A percentile compares a stretch with the other conserved stretches of the same genome.
These are phyloP conservation scores for Erpobdella octoculata DNA, from an alignment of 2,888 invertebrate genomes.

Conservation along the genomic window DNA sequence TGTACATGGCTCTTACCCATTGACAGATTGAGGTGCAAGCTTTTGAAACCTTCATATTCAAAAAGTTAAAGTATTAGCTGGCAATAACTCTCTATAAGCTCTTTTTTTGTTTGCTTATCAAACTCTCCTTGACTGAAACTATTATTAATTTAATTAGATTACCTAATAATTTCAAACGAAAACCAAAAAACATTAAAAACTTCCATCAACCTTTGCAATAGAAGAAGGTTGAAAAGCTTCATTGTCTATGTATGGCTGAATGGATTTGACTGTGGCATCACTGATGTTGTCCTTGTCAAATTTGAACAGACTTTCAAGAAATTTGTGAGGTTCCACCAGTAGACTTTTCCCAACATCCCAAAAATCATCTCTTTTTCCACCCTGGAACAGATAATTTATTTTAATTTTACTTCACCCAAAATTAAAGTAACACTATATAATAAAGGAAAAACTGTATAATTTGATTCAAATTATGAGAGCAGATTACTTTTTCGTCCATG, in stretches of 20 bases:
- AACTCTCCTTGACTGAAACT: no score
- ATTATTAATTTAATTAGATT: no score
- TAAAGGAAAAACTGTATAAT: no score
- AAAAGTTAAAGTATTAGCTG: no score
- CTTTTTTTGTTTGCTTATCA: no score
- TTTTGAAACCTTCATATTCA: constrained; percentile 66
- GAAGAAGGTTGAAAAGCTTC: constrained; percentile 50
- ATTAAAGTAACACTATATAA: no score
- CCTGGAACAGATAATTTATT: no score
- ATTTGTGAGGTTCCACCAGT: constrained; percentile 50
- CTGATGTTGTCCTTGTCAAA: constrained; percentile 54
- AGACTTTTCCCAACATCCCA: constrained; percentile 52
- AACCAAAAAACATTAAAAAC: no score
- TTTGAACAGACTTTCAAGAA: constrained; percentile 51
- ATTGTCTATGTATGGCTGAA: constrained; percentile 52
- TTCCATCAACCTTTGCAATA: constrained; percentile 56
- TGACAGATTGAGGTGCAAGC: constrained; percentile 74
- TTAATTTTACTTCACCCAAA: no score
- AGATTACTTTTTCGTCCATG: constrained; percentile 52
- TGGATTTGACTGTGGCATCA: constrained; percentile 48
- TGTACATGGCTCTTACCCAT: constrained; percentile 61
- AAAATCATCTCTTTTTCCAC: constrained; percentile 51
- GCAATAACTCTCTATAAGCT: no score
- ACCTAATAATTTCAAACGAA: no score
- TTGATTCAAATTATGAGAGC: no score